phyloP scores from a whole-genome alignment of 1,140 invertebrate species.

The Hyposmocoma kahamanoa region DNA sequence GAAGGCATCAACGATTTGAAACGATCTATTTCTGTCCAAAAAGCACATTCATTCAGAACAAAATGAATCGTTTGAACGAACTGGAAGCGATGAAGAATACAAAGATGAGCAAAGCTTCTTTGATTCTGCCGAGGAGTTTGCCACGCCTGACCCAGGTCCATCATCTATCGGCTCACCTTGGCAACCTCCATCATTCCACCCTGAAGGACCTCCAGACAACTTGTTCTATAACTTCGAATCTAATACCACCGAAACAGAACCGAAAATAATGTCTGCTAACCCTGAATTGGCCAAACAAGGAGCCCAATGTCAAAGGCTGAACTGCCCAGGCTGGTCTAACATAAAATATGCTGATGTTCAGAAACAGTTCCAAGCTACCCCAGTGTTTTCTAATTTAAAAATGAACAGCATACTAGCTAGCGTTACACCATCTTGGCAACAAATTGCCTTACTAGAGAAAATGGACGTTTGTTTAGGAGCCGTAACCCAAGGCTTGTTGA shows the following conservation, averaged over 20 bases:
- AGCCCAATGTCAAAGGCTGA: conserved; percentile 16
- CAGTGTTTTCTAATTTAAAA: conserved; percentile 19
- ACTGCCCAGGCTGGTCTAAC: conserved; percentile 20
- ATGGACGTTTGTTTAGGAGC: conserved; percentile 6
- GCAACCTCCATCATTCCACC: too few species aligned
- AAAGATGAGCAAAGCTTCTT: too few species aligned
- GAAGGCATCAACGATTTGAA: too few species aligned
- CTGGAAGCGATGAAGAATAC: too few species aligned
- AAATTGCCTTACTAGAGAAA: conserved; percentile 2
- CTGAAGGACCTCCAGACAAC: too few species aligned
- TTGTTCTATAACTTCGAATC: conserved; percentile 1
- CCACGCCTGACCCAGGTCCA: too few species aligned
- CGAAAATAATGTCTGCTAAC: conserved; percentile 1
- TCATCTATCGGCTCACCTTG: too few species aligned
- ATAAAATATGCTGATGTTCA: conserved; percentile 26
- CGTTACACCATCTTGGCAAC: conserved; percentile 5
- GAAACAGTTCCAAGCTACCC: conserved; percentile 25
- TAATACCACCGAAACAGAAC: conserved; percentile 5
- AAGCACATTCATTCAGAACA: too few species aligned
- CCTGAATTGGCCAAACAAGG: conserved; percentile 5
- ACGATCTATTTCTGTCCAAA: too few species aligned
- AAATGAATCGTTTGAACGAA: too few species aligned
- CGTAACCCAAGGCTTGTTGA: conserved; percentile 2
- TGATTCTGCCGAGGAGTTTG: too few species aligned
- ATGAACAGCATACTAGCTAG: conserved; percentile 7